Evolutionary conservation across 2,888 invertebrate genomes (phyloP).

Genomic region (Lasioglossum vierecki): DNA sequence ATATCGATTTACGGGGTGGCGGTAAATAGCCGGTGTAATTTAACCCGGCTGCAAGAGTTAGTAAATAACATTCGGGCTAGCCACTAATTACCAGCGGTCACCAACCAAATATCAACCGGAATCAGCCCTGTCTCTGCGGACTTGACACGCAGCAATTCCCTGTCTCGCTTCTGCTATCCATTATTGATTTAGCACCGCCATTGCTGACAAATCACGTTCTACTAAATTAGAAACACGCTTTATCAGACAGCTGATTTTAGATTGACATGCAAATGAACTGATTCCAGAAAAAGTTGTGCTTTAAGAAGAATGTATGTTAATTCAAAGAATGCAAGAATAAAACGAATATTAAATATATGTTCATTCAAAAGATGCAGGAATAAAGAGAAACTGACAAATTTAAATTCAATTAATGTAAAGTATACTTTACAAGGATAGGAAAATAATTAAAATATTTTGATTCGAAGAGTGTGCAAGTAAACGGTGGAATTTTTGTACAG

Average conservation of each 20-base stretch:
- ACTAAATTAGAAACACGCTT: background rate
- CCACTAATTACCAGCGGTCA: conserved; percentile 63
- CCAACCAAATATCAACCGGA: conserved; percentile 52
- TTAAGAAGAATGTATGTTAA: no score
- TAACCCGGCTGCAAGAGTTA: conserved; percentile 68
- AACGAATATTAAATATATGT: no score
- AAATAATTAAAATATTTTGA: no score
- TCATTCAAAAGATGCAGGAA: no score
- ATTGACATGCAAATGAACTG: background rate
- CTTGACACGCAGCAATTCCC: background rate
- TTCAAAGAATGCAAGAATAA: no score
- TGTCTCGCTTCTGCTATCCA: background rate
- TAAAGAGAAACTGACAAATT: no score
- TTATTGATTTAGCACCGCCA: background rate
- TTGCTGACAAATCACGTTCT: background rate
- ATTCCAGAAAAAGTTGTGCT: no score
- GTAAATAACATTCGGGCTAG: conserved; percentile 71
- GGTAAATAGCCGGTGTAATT: conserved; percentile 72
- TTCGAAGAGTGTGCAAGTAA: no score
- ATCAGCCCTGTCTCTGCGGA: conserved; percentile 30
- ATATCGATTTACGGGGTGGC: conserved; percentile 72
- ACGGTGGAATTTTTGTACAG: no score
- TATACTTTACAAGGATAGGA: no score
- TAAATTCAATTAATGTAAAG: no score
- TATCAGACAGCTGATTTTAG: background rate